Evolutionary conservation across 2,113 vertebrate species (phyloP), one percentile per base, ranked within the genome.

Genomic region (Corythaeola cristata): DNA sequence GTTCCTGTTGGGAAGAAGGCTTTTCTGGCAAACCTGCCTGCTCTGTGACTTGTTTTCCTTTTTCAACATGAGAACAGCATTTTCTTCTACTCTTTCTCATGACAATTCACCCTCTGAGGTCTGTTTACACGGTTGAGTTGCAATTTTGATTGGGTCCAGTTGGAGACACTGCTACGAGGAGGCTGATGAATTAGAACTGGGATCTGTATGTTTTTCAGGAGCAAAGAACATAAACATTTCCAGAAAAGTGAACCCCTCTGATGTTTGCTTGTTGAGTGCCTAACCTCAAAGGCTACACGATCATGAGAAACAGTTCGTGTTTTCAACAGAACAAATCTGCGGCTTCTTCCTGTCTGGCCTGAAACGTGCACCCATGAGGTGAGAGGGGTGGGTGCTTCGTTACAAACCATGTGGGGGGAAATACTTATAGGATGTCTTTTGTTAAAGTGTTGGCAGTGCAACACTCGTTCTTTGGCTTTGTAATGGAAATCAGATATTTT

Each of bases 401-500:
- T 13, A 23, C 0, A 9, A 63, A 10, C 44, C 22, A 10, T 0
- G 14, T 0, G 6, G 45, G 55, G 49, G 49, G 50, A 62, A 64
- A 33, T 60, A 4, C 74, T 50, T 32, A 1, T 3, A 17, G 86
- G 64, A 15, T 87, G 79, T 9, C 15, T 85, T 32, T 33, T 26
- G 64, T 81, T 85, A 6, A 8, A 5, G n/a, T 24, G 3, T 11
- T 82, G 50, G 87, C 87, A 88, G 74, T 1, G 19, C 41, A 73
- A 19, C 23, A 6, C 78, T 68, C 3, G 0, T 10, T 68, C 81
- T 35, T 58, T 35, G 89, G 59, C 88, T 97, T 95, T 89, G 74
- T 88, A 73, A 94, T 87, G 77, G 92, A 97, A 96, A 94, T 85
- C 11, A 24, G 88, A 79, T 92, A 41, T 83, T 93, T 86, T 53